A percentile compares a stretch with the other conserved stretches of the same genome.
phyloP scores from a whole-genome alignment of 2,113 vertebrate genomes.

The Misgurnus anguillicaudatus region DNA sequence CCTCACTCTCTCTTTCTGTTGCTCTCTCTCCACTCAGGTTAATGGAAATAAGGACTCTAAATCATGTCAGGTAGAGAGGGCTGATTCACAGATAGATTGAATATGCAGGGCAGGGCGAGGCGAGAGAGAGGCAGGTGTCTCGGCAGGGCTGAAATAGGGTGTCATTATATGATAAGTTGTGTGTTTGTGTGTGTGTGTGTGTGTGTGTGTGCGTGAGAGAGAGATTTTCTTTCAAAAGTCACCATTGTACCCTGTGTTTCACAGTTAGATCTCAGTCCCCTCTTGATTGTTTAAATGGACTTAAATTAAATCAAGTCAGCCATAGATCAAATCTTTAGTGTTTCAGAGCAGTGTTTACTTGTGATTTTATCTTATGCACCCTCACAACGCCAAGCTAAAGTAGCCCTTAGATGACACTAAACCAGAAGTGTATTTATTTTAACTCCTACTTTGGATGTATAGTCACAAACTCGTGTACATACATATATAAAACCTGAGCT shows the following conservation, averaged over 20 bases:
- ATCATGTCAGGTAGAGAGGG: conserved; percentile 46
- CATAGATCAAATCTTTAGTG: background rate
- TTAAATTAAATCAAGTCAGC: background rate
- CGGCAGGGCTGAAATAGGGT: conserved; percentile 28
- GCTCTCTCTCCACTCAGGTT: conserved; percentile 41
- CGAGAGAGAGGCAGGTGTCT: conserved; percentile 11
- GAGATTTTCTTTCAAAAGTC: too few species aligned
- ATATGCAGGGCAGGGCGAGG: conserved; percentile 42
- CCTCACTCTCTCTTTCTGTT: conserved; percentile 17
- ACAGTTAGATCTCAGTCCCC: background rate
- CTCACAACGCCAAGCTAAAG: too few species aligned
- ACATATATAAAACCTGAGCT: too few species aligned
- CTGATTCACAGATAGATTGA: conserved; percentile 45
- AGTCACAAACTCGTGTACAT: too few species aligned
- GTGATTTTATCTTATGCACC: background rate
- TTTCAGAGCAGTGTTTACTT: too few species aligned
- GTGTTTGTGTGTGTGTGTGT: background rate
- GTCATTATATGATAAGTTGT: conserved; percentile 2
- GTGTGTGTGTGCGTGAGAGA: background rate
- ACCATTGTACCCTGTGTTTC: background rate
- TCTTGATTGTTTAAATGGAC: background rate
- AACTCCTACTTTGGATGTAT: too few species aligned
- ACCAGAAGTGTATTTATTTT: too few species aligned
- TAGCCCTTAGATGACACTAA: too few species aligned
- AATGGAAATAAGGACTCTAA: conserved; percentile 50